Evolutionary conservation across 2,888 invertebrate species (phyloP).

Genomic region (Nomada lathburiana): DNA sequence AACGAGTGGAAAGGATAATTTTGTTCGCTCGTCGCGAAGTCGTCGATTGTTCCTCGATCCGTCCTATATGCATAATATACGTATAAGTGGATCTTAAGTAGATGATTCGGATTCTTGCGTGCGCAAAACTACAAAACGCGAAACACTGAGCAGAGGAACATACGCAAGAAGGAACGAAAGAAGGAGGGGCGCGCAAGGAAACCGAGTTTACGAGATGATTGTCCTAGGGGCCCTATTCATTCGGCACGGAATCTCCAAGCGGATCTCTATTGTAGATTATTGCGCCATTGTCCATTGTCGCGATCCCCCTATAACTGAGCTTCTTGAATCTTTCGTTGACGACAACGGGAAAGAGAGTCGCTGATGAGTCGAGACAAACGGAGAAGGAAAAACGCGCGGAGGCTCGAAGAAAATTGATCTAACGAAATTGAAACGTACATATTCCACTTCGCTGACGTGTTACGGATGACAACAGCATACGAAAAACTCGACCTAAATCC

Average conservation of each 20-base stretch:
- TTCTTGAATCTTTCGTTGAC: conserved; percentile 57
- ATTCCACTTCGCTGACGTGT: too few relatives aligned
- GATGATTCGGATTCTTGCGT: conserved; percentile 57
- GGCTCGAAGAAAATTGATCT: background rate
- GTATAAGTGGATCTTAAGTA: conserved; percentile 40
- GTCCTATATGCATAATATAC: too few relatives aligned
- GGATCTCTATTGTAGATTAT: conserved; percentile 81
- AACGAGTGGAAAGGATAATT: too few relatives aligned
- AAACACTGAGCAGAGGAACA: conserved; percentile 62
- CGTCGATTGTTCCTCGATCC: too few relatives aligned
- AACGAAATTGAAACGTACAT: background rate
- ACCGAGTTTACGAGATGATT: conserved; percentile 80
- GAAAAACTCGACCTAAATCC: too few relatives aligned
- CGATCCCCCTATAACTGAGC: conserved; percentile 60
- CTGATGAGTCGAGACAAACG: conserved; percentile 21
- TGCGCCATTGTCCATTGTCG: conserved; percentile 80
- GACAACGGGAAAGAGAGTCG: conserved; percentile 51
- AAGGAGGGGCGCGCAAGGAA: conserved; percentile 67
- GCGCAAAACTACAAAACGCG: conserved; percentile 63
- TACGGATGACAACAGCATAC: too few relatives aligned
- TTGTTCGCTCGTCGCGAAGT: too few relatives aligned
- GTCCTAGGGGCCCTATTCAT: conserved; percentile 79
- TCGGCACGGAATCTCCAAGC: conserved; percentile 76
- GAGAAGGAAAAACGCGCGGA: conserved; percentile 26
- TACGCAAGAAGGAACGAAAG: conserved; percentile 34